These are phyloP conservation scores for Amitus sp. DNA, from an alignment of 2,888 invertebrate genomes.

Conservation along the genomic window DNA sequence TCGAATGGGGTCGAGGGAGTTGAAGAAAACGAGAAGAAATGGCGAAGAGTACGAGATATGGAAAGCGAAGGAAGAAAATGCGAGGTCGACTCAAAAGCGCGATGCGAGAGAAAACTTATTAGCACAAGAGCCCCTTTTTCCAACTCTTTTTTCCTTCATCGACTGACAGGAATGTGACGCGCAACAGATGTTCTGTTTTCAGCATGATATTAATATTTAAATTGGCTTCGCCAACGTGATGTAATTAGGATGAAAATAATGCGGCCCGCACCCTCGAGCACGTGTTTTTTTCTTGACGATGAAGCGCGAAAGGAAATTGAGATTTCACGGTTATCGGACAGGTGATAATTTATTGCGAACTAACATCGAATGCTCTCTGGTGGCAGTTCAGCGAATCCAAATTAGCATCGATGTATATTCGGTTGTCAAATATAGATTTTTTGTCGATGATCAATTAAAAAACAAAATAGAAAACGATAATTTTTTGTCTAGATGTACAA, in stretches of 20 bases:
- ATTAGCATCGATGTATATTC: too few species aligned
- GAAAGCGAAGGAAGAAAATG: slow-evolving; percentile 12
- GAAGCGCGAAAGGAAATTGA: background rate
- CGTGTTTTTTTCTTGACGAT: background rate
- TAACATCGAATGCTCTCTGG: too few species aligned
- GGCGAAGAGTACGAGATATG: slow-evolving; percentile 3
- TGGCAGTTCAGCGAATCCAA: too few species aligned
- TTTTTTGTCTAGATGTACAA: too few species aligned
- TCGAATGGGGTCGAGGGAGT: too few species aligned
- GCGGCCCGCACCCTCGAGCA: slow-evolving; percentile 26
- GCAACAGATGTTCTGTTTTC: slow-evolving; percentile 21
- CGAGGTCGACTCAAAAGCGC: too few species aligned
- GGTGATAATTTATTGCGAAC: slow-evolving; percentile 1
- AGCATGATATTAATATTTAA: slow-evolving; percentile 35
- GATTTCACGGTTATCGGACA: background rate
- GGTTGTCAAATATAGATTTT: too few species aligned
- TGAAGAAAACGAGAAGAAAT: too few species aligned
- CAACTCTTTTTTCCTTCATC: slow-evolving; percentile 1
- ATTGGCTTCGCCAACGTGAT: slow-evolving; percentile 23
- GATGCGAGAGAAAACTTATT: slow-evolving; percentile 44
- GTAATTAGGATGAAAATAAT: slow-evolving; percentile 34
- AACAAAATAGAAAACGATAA: too few species aligned
- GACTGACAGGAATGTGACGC: slow-evolving; percentile 21
- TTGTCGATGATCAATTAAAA: too few species aligned
- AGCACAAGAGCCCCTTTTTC: slow-evolving; percentile 30